Evolutionary conservation across 2,888 invertebrate genomes (phyloP), one percentile per base, ranked within the genome.

Genomic region (Sepioteuthis lessoniana): DNA sequence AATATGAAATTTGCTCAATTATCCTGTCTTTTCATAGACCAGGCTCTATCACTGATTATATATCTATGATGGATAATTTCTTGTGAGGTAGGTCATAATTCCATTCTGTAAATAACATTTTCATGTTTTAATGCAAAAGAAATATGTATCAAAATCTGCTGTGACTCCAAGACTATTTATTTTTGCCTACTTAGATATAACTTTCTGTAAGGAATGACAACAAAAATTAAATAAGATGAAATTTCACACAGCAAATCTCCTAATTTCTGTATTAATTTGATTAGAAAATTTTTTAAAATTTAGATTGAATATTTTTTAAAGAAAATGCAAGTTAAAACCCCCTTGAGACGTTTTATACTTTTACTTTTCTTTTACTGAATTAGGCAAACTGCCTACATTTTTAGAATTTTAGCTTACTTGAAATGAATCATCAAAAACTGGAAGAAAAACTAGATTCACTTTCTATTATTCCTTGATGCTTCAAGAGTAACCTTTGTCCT

Each of bases 1-100:
- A 76, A 76, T 76, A 76, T 76, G n/a, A 76, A 76, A 76, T 76
- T n/a, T 55, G n/a, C 76, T 76, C 76, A 76, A 76, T 76, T 76
- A 76, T 76, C n/a, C n/a, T 76, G n/a, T 76, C 76, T 76, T 76
- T 76, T 76, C 76, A 3, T 76, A 76, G 10, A n/a, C n/a, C 76
- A n/a, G 10, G n/a, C 10, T n/a, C 76, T 76, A 76, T n/a, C 76
- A 76, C 76, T 76, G 31, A 76, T 76, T 76, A 76, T 76, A n/a
- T 76, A 76, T 31, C 31, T n/a, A 76, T 76, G 76, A 76, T 76
- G n/a, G 76, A 76, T 76, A n/a, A 76, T 76, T 76, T 76, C n/a
- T 76, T 13, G 13, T 76, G 76, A n/a, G 76, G 31, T 76, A 31
- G 76, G 31, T 76, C 76, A 76, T 31, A n/a, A 31, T n/a, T 76